A percentile compares a stretch with the other conserved stretches of the same genome.
Conservation (phyloP, 2,797 vertebrate species). For the Paramormyrops hopkinsi region DNA sequence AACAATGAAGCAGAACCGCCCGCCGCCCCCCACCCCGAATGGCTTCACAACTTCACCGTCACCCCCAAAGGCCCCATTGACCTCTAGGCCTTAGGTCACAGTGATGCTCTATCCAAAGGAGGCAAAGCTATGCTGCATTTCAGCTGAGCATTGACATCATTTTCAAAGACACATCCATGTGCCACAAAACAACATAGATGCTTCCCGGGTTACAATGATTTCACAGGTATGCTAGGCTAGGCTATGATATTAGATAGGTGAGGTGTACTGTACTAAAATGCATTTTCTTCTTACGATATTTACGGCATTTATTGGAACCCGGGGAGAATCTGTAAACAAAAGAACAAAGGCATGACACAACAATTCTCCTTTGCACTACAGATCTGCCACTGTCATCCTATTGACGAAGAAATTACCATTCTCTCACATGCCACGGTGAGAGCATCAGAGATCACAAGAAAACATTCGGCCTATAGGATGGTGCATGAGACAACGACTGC, state of each 20-base stretch:
- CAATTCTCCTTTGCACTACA: neutral
- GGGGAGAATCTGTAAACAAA: neutral
- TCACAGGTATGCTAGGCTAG: neutral
- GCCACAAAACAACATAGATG: neutral
- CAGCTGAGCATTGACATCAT: neutral
- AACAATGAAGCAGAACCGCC: neutral
- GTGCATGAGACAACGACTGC: neutral
- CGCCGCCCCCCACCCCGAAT: neutral
- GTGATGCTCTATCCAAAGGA: neutral
- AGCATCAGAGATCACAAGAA: neutral
- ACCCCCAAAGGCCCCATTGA: neutral
- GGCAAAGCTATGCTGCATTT: neutral
- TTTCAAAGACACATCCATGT: neutral
- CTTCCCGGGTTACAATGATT: neutral
- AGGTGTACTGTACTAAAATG: neutral
- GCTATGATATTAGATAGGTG: neutral
- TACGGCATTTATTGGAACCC: neutral
- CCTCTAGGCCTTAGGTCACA: neutral
- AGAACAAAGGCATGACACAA: neutral
- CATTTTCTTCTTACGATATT: neutral
- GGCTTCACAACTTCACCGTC: neutral
- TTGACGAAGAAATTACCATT: neutral
- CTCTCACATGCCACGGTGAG: neutral
- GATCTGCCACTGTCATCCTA: neutral
- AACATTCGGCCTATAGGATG: neutral